Base-by-base conservation (phyloP, 1,140 invertebrate genomes). In the Drosophila grimshawi region DNA sequence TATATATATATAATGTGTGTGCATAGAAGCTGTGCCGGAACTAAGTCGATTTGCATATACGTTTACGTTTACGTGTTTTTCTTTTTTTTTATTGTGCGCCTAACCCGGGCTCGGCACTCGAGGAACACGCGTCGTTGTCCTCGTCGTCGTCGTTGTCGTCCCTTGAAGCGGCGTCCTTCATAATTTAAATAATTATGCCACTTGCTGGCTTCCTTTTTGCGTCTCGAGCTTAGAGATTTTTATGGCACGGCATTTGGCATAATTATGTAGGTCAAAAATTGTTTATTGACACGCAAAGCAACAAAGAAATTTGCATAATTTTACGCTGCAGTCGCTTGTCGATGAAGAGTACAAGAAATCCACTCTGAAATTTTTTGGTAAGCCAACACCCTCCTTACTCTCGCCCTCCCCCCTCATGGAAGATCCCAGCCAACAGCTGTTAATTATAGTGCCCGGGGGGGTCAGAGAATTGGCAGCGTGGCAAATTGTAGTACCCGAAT, bases 211-310 rank as follows among this genome's bases (percentile, higher is more conserved):
- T 90, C 78, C 81, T 90, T 81, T 90, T 80, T 67, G 72, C 39
- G 32, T 55, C 66, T 57, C 63, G 53, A 65, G 61, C 80, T 90
- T 90, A 90, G 86, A 90, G 79, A 90, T 83, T 86, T 75, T 75
- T 83, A 60, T 85, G 64, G 80, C 77, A 83, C 85, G 77, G 80
- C 83, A 88, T 86, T 90, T 90, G 85, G 85, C 78, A 89, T 90
- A 90, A 90, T 90, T 90, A 90, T 90, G 86, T 90, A 90, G 86
- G 86, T 90, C 86, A 90, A 90, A 90, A 90, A 90, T 90, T 90
- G 86, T 90, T 90, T 90, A 90, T 90, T 90, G 86, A 90, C 86
- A 90, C 81, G 86, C 86, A 88, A 89, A 78, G 71, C 80, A 88
- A 89, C 85, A 85, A 76, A 85, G 80, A 88, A 89, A 89, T 90